These are phyloP conservation scores for Mylabris phalerata DNA, from an alignment of 1,140 invertebrate genomes.

Conservation along the genomic window DNA sequence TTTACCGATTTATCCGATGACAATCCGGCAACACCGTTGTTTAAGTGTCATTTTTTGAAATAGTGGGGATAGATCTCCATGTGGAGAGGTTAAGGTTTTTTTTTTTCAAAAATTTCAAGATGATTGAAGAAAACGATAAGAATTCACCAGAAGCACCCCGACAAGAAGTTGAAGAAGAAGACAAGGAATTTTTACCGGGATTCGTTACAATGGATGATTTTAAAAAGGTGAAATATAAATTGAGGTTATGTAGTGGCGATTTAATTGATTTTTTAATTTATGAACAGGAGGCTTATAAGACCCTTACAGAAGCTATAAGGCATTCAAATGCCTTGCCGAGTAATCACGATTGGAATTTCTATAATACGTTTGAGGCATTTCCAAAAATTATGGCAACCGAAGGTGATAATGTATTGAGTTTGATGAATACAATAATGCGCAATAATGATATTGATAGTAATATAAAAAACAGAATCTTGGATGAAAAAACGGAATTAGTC, in stretches of 20 bases:
- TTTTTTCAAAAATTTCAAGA: no score
- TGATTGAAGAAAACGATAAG: no score
- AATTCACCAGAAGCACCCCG: no score
- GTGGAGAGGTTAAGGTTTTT: no score
- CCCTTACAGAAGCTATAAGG: constrained; percentile 58
- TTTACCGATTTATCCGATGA: no score
- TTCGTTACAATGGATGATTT: constrained; percentile 32
- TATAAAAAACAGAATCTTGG: constrained; percentile 50
- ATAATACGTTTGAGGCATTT: constrained; percentile 63
- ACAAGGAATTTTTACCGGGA: constrained; percentile 16
- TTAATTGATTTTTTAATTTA: constrained; percentile 21
- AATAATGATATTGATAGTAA: constrained; percentile 54
- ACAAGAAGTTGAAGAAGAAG: not conserved
- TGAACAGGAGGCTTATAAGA: constrained; percentile 47
- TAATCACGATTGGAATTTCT: constrained; percentile 62
- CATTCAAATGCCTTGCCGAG: constrained; percentile 60
- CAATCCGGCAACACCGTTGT: no score
- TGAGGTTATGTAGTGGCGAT: constrained; percentile 15
- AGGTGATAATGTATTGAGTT: constrained; percentile 47
- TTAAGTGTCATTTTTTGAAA: no score
- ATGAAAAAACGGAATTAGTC: constrained; percentile 69
- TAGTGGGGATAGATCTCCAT: no score
- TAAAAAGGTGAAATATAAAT: constrained; percentile 31
- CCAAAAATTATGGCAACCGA: constrained; percentile 53
- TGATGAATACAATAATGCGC: constrained; percentile 52